These are phyloP conservation scores for Melanerpes aurifrons DNA, from an alignment of 2,113 vertebrate genomes.

Conservation along the genomic window DNA sequence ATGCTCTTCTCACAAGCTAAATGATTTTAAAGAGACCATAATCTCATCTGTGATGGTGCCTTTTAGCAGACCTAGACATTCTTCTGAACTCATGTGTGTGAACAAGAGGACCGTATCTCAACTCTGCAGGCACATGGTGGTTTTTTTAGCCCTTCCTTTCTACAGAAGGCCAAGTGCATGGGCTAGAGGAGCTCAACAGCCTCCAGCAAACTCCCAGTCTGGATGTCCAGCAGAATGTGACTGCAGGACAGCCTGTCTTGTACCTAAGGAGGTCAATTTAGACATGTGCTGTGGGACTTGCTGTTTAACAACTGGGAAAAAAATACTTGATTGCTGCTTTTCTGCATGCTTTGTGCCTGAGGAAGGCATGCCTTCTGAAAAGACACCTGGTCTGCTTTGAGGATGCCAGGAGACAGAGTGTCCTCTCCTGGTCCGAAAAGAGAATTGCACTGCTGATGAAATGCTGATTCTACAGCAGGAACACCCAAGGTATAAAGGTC, in stretches of 20 bases:
- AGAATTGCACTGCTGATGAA: neutral
- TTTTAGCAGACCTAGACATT: neutral
- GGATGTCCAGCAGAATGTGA: neutral
- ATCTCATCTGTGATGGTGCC: neutral
- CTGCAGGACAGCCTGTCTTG: neutral
- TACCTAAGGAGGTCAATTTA: accelerated
- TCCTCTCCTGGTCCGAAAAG: constrained; percentile 24
- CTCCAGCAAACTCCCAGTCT: neutral
- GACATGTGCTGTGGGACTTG: accelerated
- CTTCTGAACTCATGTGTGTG: neutral
- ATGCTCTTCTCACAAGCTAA: neutral
- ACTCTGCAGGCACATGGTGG: accelerated
- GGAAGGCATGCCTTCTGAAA: neutral
- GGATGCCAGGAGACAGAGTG: neutral
- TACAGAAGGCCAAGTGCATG: neutral
- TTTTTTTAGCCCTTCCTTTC: neutral
- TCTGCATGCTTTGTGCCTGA: neutral
- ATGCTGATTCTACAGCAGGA: neutral
- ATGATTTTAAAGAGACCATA: neutral
- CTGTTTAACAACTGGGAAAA: neutral
- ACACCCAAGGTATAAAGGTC: neutral
- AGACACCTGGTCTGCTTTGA: neutral
- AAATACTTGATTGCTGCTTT: neutral
- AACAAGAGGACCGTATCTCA: neutral
- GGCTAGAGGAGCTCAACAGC: neutral